Evolutionary conservation across 2,113 vertebrate species (phyloP), one percentile per base, ranked within the genome.

Genomic region (Salvator merianae): DNA sequence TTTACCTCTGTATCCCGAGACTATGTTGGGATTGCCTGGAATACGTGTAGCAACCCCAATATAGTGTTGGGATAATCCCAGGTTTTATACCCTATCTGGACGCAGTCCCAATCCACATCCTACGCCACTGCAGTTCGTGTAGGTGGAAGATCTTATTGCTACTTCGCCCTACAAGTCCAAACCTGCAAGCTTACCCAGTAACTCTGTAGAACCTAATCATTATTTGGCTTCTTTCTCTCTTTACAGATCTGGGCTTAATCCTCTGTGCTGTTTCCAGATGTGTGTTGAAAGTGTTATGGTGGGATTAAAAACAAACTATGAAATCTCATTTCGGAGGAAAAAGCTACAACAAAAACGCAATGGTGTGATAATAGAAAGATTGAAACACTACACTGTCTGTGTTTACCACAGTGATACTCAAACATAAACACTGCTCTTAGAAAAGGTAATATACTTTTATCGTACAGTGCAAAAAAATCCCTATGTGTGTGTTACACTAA

Each of bases 171-270:
- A 9, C 20, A 59, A 59, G 55, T 20, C 18, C 4, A 20, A 20
- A 4, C 55, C 55, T 20, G 55, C 55, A 20, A 5, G 55, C 55
- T 59, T 20, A 20, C 4, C 16, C 55, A 40, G 22, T 43, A 70
- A 22, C 34, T 38, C 16, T 47, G 5, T 32, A 7, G 36, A 34
- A 34, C 28, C 69, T 79, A 55, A 80, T 66, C 26, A n/a, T 40
- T 43, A 40, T 86, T 90, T 84, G 34, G 22, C 66, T 88, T 87
- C 86, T 94, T 90, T 90, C 30, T 95, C 74, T 90, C 87, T 94
- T 90, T 90, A 26, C 95, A 97, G 97, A 94, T 97, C 89, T 97
- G 97, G 97, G 97, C 96, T 65, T 97, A 94, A 96, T 83, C 40
- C 59, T 79, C 73, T 69, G 83, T 68, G 2, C 83, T 0, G 1